These are phyloP conservation scores for Tinea semifulvella DNA, from an alignment of 2,888 invertebrate species.

Conservation along the genomic window DNA sequence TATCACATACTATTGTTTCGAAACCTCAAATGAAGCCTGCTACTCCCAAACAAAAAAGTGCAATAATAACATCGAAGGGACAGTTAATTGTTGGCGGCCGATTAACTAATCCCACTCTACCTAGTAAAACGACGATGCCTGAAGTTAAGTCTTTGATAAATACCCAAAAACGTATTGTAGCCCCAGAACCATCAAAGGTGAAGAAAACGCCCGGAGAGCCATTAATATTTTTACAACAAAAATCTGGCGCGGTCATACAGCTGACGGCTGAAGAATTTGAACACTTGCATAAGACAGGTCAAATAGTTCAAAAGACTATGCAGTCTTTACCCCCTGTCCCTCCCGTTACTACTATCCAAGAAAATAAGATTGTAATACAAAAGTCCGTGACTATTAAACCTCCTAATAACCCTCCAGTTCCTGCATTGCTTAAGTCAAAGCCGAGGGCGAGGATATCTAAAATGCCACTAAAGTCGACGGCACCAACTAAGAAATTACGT, in stretches of 20 bases:
- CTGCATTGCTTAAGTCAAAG: conserved; percentile 31
- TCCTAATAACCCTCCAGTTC: conserved; percentile 30
- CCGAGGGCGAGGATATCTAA: conserved; percentile 36
- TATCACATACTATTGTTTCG: conserved; percentile 25
- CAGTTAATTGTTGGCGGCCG: conserved; percentile 60
- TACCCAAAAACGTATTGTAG: conserved; percentile 37
- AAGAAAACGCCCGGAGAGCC: conserved; percentile 45
- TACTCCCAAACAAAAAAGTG: conserved; percentile 51
- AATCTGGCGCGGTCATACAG: conserved; percentile 58
- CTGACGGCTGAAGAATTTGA: conserved; percentile 60
- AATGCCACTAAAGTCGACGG: conserved; percentile 29
- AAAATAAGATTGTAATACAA: conserved; percentile 42
- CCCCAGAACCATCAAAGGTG: conserved; percentile 47
- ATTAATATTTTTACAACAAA: conserved; percentile 53
- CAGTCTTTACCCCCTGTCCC: conserved; percentile 19
- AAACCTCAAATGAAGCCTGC: conserved; percentile 18
- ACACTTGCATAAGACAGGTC: conserved; percentile 55
- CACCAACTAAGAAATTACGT: conserved; percentile 40
- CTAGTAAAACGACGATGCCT: conserved; percentile 56
- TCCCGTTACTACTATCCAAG: conserved; percentile 25
- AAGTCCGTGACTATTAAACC: conserved; percentile 35
- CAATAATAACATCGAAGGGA: conserved; percentile 66
- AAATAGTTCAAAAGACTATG: conserved; percentile 44
- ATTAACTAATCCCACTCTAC: conserved; percentile 45
- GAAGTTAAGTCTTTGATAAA: conserved; percentile 36